A percentile compares a stretch with the other conserved stretches of the same genome.
These are phyloP conservation scores for Erynnis tages DNA, from an alignment of 2,888 invertebrate species.

Conservation along the genomic window DNA sequence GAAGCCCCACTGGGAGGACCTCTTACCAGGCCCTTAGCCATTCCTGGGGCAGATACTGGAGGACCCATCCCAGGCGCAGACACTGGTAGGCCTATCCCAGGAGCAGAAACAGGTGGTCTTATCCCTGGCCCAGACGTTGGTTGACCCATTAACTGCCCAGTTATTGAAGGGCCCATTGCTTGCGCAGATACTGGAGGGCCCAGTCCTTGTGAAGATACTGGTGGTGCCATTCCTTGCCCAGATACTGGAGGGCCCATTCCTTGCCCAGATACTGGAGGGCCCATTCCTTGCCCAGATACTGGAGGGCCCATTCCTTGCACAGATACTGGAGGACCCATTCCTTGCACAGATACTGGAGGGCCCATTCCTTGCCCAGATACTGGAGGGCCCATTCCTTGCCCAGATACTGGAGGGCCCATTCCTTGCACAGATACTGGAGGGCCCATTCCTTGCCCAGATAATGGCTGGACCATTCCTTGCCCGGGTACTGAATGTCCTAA, in stretches of 20 bases:
- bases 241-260: slow-evolving; percentile 14
- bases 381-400: slow-evolving; percentile 30
- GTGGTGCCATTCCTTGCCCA: slow-evolving; percentile 28
- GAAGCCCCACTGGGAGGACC: no score
- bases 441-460: slow-evolving; percentile 1
- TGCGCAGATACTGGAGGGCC: slow-evolving; percentile 31
- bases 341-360: slow-evolving; percentile 20
- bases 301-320: background rate
- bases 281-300: background rate
- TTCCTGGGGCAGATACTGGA: no score
- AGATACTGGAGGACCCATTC: background rate
- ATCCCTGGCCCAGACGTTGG: slow-evolving; percentile 16
- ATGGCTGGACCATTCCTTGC: background rate
- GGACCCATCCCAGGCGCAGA: no score
- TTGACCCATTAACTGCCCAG: slow-evolving; percentile 19
- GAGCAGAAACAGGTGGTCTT: no score
- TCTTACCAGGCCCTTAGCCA: no score
- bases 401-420: slow-evolving; percentile 26
- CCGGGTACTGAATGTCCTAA: background rate
- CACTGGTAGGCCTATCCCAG: no score
- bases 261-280: background rate
- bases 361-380: slow-evolving; percentile 16
- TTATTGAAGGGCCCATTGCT: slow-evolving; percentile 20
- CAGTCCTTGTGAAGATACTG: background rate
- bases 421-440: slow-evolving; percentile 25